Evolutionary conservation across 2,113 vertebrate species (phyloP).

Genomic region (Australoheros scitulus): DNA sequence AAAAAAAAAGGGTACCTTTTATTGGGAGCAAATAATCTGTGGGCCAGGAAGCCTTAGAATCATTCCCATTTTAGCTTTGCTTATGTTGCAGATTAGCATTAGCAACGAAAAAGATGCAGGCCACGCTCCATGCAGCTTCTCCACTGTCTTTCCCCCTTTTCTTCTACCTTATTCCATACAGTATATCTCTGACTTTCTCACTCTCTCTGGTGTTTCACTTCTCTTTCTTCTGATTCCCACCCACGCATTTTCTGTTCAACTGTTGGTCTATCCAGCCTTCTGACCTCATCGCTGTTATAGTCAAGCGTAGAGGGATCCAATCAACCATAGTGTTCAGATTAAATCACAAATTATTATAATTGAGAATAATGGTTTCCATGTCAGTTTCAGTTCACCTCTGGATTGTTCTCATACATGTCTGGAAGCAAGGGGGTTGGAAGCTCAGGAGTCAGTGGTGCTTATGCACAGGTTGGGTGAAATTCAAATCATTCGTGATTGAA

Average conservation of each 20-base stretch:
- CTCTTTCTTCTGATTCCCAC: slow-evolving; percentile 47
- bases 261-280: slow-evolving; percentile 47
- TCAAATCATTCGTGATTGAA: slow-evolving; percentile 26
- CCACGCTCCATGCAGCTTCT: slow-evolving; percentile 25
- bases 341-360: slow-evolving; percentile 77
- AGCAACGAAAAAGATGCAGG: slow-evolving; percentile 37
- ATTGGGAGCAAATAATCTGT: slow-evolving; percentile 69
- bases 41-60: slow-evolving; percentile 48
- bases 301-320: slow-evolving; percentile 58
- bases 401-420: slow-evolving; percentile 60
- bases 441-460: background rate
- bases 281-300: slow-evolving; percentile 65
- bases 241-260: slow-evolving; percentile 45
- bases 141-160: slow-evolving; percentile 13
- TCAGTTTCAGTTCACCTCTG: slow-evolving; percentile 66
- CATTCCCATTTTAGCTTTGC: slow-evolving; percentile 53
- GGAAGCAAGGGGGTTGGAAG: slow-evolving; percentile 7
- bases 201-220: slow-evolving; percentile 33
- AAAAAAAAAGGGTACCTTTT: slow-evolving; percentile 53
- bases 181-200: slow-evolving; percentile 27
- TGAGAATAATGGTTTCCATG: slow-evolving; percentile 77
- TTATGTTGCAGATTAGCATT: slow-evolving; percentile 75
- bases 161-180: slow-evolving; percentile 22
- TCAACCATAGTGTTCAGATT: slow-evolving; percentile 70
- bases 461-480: slow-evolving; percentile 8